These are phyloP conservation scores for Corythoichthys haematopterus DNA, from an alignment of 2,113 vertebrate genomes.

Conservation along the genomic window DNA sequence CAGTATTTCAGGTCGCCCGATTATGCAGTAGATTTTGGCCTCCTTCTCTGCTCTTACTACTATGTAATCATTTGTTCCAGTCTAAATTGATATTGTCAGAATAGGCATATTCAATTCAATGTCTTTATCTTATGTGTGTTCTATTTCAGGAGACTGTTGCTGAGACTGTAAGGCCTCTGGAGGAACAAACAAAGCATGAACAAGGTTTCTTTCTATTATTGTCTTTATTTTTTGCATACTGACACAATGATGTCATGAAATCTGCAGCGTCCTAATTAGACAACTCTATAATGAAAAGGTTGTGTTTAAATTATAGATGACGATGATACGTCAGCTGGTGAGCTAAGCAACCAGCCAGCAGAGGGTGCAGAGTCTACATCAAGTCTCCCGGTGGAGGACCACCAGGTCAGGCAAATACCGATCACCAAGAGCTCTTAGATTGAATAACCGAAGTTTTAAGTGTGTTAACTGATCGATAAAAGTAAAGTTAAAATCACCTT, in stretches of 20 bases:
- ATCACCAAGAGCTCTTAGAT: not conserved
- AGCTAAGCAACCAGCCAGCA: constrained; percentile 18
- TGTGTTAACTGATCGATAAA: no score
- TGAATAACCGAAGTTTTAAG: not conserved
- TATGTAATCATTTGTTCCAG: not conserved
- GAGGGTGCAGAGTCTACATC: constrained; percentile 26
- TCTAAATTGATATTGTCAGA: not conserved
- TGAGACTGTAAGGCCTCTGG: constrained; percentile 60
- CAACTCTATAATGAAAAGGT: not conserved
- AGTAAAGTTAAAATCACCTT: no score
- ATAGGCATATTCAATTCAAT: not conserved
- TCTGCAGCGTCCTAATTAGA: not conserved
- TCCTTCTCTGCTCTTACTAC: not conserved
- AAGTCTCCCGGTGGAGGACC: constrained; percentile 24
- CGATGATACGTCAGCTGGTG: constrained; percentile 21
- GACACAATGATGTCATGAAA: not conserved
- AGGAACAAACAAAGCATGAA: constrained; percentile 42
- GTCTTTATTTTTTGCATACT: not conserved
- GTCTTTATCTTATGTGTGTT: constrained; percentile 3
- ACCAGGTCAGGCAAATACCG: constrained; percentile 40
- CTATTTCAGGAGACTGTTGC: constrained; percentile 53
- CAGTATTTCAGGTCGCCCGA: constrained; percentile 37
- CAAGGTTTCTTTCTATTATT: constrained; percentile 1
- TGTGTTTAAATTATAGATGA: constrained; percentile 4
- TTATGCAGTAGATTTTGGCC: constrained; percentile 38